A percentile compares a stretch with the other conserved stretches of the same genome.
These are phyloP conservation scores for Sinohyriopsis cumingii DNA, from an alignment of 2,888 invertebrate genomes.

Conservation along the genomic window DNA sequence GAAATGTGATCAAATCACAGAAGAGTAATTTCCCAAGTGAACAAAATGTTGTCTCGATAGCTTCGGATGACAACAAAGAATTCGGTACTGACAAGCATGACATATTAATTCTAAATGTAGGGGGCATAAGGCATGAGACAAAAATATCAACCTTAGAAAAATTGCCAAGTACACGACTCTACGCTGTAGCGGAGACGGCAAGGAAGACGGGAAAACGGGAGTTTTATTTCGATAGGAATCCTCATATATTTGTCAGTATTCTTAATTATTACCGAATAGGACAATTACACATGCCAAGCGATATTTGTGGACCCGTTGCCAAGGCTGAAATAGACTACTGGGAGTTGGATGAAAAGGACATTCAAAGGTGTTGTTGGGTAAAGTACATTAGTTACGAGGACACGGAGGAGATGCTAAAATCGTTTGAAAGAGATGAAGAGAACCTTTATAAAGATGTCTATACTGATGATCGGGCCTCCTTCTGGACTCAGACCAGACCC, in stretches of 20 bases:
- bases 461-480: slow-evolving; percentile 29
- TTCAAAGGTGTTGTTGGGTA: slow-evolving; percentile 61
- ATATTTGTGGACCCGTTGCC: slow-evolving; percentile 48
- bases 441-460: slow-evolving; percentile 37
- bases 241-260: slow-evolving; percentile 48
- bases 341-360: slow-evolving; percentile 57
- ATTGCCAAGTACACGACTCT: slow-evolving; percentile 36
- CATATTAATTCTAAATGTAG: slow-evolving; percentile 41
- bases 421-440: slow-evolving; percentile 46
- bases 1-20: slow-evolving; percentile 32
- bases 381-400: slow-evolving; percentile 54
- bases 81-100: slow-evolving; percentile 13
- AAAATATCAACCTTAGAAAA: slow-evolving; percentile 41
- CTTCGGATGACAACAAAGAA: background rate
- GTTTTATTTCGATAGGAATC: slow-evolving; percentile 51
- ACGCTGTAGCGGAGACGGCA: slow-evolving; percentile 40
- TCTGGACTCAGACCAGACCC: slow-evolving; percentile 33
- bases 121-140: slow-evolving; percentile 45
- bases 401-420: slow-evolving; percentile 43
- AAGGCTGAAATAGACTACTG: slow-evolving; percentile 58
- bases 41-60: background rate
- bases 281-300: slow-evolving; percentile 49
- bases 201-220: slow-evolving; percentile 40
- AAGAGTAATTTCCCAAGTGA: slow-evolving; percentile 11
- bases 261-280: slow-evolving; percentile 50